Evolutionary conservation across 2,797 vertebrate species (phyloP), one percentile per base, ranked within the genome.

Genomic region (Phoeniculus purpureus): DNA sequence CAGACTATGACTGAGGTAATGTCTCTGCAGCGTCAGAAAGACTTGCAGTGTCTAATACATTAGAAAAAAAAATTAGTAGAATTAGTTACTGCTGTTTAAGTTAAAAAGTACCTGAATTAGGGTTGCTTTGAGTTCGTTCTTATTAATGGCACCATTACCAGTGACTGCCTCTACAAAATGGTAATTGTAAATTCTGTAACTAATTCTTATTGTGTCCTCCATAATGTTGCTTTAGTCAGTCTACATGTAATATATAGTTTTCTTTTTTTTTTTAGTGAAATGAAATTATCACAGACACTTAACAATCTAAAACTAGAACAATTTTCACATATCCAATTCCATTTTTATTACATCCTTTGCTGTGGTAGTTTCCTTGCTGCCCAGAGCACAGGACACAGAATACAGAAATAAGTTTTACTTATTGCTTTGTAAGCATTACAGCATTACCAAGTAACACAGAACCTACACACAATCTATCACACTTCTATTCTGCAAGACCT

Each of bases 351-450:
- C 54, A 47, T 47, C n/a, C 54, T 81, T 40, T 58, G 29, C 70
- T 62, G 6, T 3, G 23, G 12, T 13, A 27, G 29, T 29, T 60
- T 55, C 16, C 34, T 71, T 79, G 54, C 60, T 68, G 65, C 65
- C 90, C 58, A 73, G 58, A 87, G 48, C n/a, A 11, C 4, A 32
- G 45, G 15, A 81, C 43, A 40, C 3, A 37, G 12, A 85, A 89
- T n/a, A 84, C 1, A 64, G 75, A 85, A 84, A 4, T 56, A 68
- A 93, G 16, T 32, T 94, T 13, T 56, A 31, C 65, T 81, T 82
- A 74, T 12, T 87, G 66, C 55, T 85, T 64, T 82, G 43, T n/a
- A 83, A 81, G n/a, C 66, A 79, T 50, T 70, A 73, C 59, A 87
- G 54, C 19, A 81, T 40, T 50, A 81, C 34, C 32, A 67, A 45